Evolutionary conservation across 2,888 invertebrate genomes (phyloP).

Genomic region (Nomada fucata): DNA sequence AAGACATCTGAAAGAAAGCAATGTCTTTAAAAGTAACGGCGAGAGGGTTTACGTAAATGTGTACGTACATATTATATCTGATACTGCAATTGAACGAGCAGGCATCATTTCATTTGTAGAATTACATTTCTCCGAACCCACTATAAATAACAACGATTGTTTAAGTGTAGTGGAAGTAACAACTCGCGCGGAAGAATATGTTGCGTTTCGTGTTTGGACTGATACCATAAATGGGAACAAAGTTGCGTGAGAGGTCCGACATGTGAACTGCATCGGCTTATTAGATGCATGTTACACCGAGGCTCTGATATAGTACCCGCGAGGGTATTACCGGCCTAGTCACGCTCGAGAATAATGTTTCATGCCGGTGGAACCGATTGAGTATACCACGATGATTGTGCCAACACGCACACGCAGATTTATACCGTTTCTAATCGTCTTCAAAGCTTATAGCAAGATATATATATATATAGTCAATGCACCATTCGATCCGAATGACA

Average conservation of each 20-base stretch:
- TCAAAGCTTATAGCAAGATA: slow-evolving; percentile 19
- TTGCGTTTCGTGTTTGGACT: background rate
- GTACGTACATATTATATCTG: no score
- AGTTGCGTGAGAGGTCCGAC: slow-evolving; percentile 4
- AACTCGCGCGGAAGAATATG: background rate
- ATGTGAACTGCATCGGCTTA: slow-evolving; percentile 2
- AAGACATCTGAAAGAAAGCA: no score
- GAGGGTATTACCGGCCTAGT: slow-evolving; percentile 24
- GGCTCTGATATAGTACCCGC: slow-evolving; percentile 19
- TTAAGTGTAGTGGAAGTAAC: background rate
- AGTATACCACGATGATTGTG: slow-evolving; percentile 23
- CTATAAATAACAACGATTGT: no score
- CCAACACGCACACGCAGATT: slow-evolving; percentile 19
- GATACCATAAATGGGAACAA: slow-evolving; percentile 1
- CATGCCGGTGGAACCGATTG: slow-evolving; percentile 15
- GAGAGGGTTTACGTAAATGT: no score
- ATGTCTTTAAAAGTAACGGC: no score
- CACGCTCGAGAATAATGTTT: slow-evolving; percentile 32
- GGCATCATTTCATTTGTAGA: no score
- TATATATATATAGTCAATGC: slow-evolving; percentile 23
- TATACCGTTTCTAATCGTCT: slow-evolving; percentile 25
- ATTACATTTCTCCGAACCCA: no score
- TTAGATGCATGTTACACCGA: slow-evolving; percentile 26
- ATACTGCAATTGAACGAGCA: no score
- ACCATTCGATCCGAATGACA: background rate